phyloP scores from a whole-genome alignment of 2,888 invertebrate genomes.

The Agapostemon virescens region DNA sequence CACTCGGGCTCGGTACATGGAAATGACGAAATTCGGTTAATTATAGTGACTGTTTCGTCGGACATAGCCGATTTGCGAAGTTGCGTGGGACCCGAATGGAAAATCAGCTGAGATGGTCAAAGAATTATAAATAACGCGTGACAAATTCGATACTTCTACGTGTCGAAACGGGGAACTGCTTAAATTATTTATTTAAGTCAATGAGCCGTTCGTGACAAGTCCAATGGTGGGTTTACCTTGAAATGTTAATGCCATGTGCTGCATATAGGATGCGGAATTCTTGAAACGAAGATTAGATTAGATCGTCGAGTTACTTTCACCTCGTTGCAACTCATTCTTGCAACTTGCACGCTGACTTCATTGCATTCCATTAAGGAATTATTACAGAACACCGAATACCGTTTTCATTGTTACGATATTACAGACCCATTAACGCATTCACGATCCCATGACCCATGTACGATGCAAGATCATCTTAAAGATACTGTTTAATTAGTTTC shows the following conservation, averaged over 20 bases:
- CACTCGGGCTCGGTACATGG: neutral
- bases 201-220: conserved; percentile 7
- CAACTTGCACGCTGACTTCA: neutral
- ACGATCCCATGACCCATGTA: neutral
- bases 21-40: conserved; percentile 18
- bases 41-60: conserved; percentile 18
- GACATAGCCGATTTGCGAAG: neutral
- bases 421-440: neutral
- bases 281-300: conserved; percentile 17
- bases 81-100: conserved; percentile 16
- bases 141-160: conserved; percentile 23
- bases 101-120: conserved; percentile 23
- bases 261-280: neutral
- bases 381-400: neutral
- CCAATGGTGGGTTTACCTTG: conserved; percentile 37
- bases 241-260: conserved; percentile 11
- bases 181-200: conserved; percentile 15
- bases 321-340: neutral
- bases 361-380: neutral
- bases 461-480: neutral
- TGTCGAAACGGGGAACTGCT: conserved; percentile 8
- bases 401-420: neutral
- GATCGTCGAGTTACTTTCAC: conserved; percentile 32
- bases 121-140: conserved; percentile 53
- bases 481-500: neutral